Conservation (phyloP, 1,140 invertebrate genomes). For the Tribolium castaneum region DNA sequence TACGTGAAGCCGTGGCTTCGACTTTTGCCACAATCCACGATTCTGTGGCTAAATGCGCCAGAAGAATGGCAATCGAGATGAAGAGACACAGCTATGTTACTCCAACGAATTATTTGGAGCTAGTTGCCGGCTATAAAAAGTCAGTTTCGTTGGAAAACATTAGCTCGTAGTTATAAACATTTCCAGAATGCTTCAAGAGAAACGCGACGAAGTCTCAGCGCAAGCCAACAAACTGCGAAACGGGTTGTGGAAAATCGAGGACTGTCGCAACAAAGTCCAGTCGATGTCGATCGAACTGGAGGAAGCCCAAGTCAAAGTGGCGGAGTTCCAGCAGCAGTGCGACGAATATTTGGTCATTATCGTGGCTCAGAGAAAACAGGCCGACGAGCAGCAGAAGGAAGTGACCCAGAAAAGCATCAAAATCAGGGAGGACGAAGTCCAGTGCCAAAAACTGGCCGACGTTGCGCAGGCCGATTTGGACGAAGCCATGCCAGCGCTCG, state of each 20-base stretch:
- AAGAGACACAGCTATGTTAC: slow-evolving; percentile 88
- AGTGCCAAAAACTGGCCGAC: slow-evolving; percentile 82
- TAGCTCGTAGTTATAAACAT: neutral
- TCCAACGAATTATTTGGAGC: slow-evolving; percentile 85
- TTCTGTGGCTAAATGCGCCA: slow-evolving; percentile 77
- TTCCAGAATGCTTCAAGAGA: slow-evolving; percentile 76
- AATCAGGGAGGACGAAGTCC: slow-evolving; percentile 82
- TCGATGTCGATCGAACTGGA: slow-evolving; percentile 84
- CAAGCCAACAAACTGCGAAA: slow-evolving; percentile 79
- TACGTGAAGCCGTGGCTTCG: slow-evolving; percentile 72
- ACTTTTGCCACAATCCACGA: slow-evolving; percentile 84
- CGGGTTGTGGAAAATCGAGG: slow-evolving; percentile 83
- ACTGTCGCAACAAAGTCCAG: slow-evolving; percentile 79
- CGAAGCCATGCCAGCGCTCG: slow-evolving; percentile 84
- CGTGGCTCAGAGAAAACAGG: slow-evolving; percentile 80
- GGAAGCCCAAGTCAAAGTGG: slow-evolving; percentile 79
- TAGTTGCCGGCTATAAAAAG: slow-evolving; percentile 84
- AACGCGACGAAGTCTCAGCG: slow-evolving; percentile 75
- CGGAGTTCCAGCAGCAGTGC: slow-evolving; percentile 78
- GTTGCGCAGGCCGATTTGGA: slow-evolving; percentile 83
- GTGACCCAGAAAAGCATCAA: slow-evolving; percentile 74
- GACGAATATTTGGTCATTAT: slow-evolving; percentile 81
- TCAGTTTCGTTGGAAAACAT: slow-evolving; percentile 59
- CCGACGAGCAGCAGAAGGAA: slow-evolving; percentile 79
- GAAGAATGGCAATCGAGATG: slow-evolving; percentile 79